Evolutionary conservation across 2,113 vertebrate genomes (phyloP), one percentile per base, ranked within the genome.

Genomic region (Grammomys surdaster): DNA sequence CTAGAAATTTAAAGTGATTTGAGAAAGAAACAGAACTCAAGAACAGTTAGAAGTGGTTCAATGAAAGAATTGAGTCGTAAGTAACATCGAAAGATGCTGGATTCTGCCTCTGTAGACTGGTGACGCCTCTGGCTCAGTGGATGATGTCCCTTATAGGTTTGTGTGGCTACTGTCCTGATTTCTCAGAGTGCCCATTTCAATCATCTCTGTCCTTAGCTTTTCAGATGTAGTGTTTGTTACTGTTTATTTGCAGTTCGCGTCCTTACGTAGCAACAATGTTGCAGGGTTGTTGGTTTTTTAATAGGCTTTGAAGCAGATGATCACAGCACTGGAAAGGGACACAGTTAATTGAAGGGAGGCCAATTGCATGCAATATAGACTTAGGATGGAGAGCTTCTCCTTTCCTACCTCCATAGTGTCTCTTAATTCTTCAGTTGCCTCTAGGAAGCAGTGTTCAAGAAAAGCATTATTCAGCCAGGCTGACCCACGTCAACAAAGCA

Each of bases 221-320:
- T 92, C 70, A 65, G 65, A 72, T 10, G 22, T 36, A 90, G 22
- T 17, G n/a, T 60, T 92, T 54, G 85, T 75, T 65, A 36, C 46
- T 86, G 17, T 70, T 58, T 85, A 73, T 51, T 5, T 60, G 73
- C 58, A 16, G 69, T 84, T 94, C 70, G 43, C 24, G 46, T 46
- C 5, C 76, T 40, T 72, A 65, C 36, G 73, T 3, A 63, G 70
- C 82, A 94, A 73, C 90, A 94, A 87, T n/a, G 70, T 94, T 75
- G 56, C 51, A 33, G 48, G 14, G 51, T 11, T 51, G 1, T 51
- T 51, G 10, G 9, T 51, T 11, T 46, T n/a, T 7, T 48, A 28
- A 81, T 3, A 82, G 69, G 43, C 87, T 92, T 73, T 89, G 72
- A 97, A 92, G 81, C 36, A 90, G 54, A 91, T 69, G 46, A 85